Conservation (phyloP, 2,888 invertebrate species). For the Zygaena filipendulae region DNA sequence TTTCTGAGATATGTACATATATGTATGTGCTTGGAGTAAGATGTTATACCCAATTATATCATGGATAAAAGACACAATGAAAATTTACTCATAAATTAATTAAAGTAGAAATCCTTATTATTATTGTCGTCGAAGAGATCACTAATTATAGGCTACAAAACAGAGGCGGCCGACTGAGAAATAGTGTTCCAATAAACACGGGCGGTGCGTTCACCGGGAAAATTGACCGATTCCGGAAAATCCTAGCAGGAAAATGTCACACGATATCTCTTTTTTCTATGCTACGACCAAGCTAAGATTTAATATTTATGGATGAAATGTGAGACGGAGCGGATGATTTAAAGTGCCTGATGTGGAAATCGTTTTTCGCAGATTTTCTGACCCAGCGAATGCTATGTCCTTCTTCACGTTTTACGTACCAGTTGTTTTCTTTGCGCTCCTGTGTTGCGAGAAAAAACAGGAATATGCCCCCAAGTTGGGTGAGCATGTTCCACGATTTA, state of each 20-base stretch:
- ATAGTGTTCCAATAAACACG: conserved; percentile 65
- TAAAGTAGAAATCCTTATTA: too few species aligned
- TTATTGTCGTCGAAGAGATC: too few species aligned
- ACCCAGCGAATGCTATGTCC: conserved; percentile 62
- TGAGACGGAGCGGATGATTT: conserved; percentile 65
- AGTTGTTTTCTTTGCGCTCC: conserved; percentile 48
- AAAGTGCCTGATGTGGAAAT: conserved; percentile 66
- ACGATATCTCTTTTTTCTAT: conserved; percentile 57
- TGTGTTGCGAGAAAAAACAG: conserved; percentile 44
- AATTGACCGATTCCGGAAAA: conserved; percentile 64
- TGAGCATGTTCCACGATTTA: conserved; percentile 51
- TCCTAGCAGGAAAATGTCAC: conserved; percentile 55
- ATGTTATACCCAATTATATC: too few species aligned
- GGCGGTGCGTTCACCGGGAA: conserved; percentile 54
- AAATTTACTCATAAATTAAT: too few species aligned
- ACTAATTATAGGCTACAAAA: conserved; percentile 32
- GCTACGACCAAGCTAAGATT: conserved; percentile 54
- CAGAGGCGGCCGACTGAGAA: conserved; percentile 49
- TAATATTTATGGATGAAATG: conserved; percentile 68
- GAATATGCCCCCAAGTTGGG: conserved; percentile 50
- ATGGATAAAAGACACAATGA: too few species aligned
- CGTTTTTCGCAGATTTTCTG: conserved; percentile 63
- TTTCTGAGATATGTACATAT: too few species aligned
- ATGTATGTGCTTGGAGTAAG: too few species aligned
- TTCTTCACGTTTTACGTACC: conserved; percentile 60